A percentile compares a stretch with the other conserved stretches of the same genome.
Conservation (phyloP, 2,888 invertebrate species). For the Seira musarum region DNA sequence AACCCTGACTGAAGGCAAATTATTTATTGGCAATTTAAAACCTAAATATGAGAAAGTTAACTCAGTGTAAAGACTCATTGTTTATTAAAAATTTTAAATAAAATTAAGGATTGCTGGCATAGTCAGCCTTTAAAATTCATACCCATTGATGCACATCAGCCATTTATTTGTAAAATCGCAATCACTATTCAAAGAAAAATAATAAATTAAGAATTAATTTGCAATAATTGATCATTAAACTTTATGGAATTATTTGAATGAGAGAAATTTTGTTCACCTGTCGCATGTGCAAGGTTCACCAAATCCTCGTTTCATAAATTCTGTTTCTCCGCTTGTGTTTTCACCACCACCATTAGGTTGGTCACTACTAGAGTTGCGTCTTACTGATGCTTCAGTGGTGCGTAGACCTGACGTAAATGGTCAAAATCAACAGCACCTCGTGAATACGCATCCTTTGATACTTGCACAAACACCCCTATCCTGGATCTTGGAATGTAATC, state of each 20-base stretch:
- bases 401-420: conserved; percentile 46
- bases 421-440: conserved; percentile 48
- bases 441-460: conserved; percentile 37
- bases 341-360: too few relatives aligned
- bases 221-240: neutral
- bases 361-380: neutral
- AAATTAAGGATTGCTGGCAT: too few relatives aligned
- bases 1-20: too few relatives aligned
- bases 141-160: conserved; percentile 53
- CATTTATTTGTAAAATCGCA: conserved; percentile 60
- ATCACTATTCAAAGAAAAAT: conserved; percentile 51
- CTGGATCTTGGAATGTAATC: too few relatives aligned
- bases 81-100: too few relatives aligned
- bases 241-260: neutral
- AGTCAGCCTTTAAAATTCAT: conserved; percentile 7
- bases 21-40: too few relatives aligned
- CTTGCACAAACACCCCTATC: too few relatives aligned
- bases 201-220: conserved; percentile 8
- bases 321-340: conserved; percentile 17
- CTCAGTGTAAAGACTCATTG: too few relatives aligned
- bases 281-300: conserved; percentile 59
- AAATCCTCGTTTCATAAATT: conserved; percentile 51
- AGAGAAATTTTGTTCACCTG: conserved; percentile 34
- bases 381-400: conserved; percentile 39
- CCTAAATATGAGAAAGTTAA: too few relatives aligned